These are phyloP conservation scores for Poecilia wingei DNA, from an alignment of 2,797 vertebrate species.

Conservation along the genomic window DNA sequence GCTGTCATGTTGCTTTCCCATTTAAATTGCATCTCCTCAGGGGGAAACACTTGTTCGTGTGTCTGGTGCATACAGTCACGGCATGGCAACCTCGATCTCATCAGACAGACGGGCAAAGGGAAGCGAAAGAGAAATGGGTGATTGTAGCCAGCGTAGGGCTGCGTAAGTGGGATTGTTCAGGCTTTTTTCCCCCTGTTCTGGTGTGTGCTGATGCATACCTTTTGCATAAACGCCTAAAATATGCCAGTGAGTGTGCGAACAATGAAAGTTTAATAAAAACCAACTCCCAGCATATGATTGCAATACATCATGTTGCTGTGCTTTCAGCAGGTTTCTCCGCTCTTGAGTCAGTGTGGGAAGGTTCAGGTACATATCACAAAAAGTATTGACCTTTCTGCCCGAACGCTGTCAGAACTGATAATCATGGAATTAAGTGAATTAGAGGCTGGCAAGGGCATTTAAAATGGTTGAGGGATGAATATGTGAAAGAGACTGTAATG, in stretches of 20 bases:
- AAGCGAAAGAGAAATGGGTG: constrained; percentile 31
- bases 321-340: constrained; percentile 19
- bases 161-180: constrained; percentile 30
- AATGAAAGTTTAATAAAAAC: constrained; percentile 65
- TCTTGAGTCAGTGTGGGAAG: constrained; percentile 53
- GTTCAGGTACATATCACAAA: constrained; percentile 63
- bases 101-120: constrained; percentile 59
- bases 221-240: constrained; percentile 42
- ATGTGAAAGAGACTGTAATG: constrained; percentile 76
- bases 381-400: constrained; percentile 78
- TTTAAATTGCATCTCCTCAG: constrained; percentile 70
- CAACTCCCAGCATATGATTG: constrained; percentile 50
- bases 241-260: constrained; percentile 53
- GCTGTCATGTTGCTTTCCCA: constrained; percentile 76
- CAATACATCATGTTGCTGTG: constrained; percentile 39
- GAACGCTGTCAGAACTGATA: constrained; percentile 74
- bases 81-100: constrained; percentile 75
- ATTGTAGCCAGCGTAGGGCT: constrained; percentile 35
- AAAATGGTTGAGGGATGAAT: constrained; percentile 69
- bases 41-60: constrained; percentile 71
- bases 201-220: constrained; percentile 63
- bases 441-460: constrained; percentile 74
- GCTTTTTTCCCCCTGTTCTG: constrained; percentile 35
- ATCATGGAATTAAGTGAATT: constrained; percentile 82
- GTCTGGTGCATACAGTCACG: constrained; percentile 69